phyloP scores from a whole-genome alignment of 2,888 invertebrate genomes.

The Oxyscelio sp. region DNA sequence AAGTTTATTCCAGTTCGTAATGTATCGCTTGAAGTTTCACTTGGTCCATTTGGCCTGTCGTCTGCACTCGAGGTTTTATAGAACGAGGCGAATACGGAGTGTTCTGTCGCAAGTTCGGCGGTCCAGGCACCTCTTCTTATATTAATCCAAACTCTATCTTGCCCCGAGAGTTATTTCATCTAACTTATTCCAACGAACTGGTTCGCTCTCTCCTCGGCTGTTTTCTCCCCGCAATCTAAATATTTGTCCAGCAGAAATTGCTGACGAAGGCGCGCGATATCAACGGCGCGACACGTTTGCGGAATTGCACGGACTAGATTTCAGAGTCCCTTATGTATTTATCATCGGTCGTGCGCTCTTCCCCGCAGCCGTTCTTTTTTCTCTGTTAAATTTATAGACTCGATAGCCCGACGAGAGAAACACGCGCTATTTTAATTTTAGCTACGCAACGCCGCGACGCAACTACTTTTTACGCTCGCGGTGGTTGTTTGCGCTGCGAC shows the following conservation, averaged over 20 bases:
- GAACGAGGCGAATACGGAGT: conserved; percentile 52
- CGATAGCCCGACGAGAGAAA: conserved; percentile 44
- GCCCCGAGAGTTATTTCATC: conserved; percentile 60
- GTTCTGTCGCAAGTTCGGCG: conserved; percentile 53
- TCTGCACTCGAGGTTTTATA: conserved; percentile 63
- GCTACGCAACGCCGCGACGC: conserved; percentile 17
- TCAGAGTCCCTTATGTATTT: conserved; percentile 61
- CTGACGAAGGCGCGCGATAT: conserved; percentile 73
- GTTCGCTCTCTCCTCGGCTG: conserved; percentile 11
- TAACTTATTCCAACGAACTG: conserved; percentile 65
- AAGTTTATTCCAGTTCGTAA: no score
- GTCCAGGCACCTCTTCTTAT: conserved; percentile 62
- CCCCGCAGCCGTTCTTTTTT: not conserved
- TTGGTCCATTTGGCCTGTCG: no score
- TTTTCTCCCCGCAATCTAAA: conserved; percentile 80
- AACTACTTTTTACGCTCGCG: not conserved
- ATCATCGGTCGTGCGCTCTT: conserved; percentile 46
- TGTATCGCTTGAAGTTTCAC: no score
- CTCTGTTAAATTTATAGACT: conserved; percentile 62
- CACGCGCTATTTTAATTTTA: conserved; percentile 66
- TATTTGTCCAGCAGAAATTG: conserved; percentile 82
- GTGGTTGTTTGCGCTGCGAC: not conserved
- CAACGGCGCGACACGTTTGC: conserved; percentile 69
- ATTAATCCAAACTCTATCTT: conserved; percentile 71
- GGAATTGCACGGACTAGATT: conserved; percentile 41